A percentile compares a stretch with the other conserved stretches of the same genome.
Evolutionary conservation across 2,113 vertebrate species (phyloP).

Genomic region (Pica pica): DNA sequence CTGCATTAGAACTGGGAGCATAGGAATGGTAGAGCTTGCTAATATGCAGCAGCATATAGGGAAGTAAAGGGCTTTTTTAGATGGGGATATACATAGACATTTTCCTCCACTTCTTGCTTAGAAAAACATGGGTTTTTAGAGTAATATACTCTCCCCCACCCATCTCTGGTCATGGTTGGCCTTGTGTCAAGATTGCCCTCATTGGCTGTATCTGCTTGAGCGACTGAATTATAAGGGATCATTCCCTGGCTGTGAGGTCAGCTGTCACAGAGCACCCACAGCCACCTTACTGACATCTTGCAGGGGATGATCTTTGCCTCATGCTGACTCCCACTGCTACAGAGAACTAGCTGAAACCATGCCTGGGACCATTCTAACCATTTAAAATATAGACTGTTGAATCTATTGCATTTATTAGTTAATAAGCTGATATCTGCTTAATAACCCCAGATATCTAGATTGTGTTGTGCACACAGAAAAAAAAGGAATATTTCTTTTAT

Average conservation of each 20-base stretch:
- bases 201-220: neutral
- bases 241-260: neutral
- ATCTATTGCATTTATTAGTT: neutral
- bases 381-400: neutral
- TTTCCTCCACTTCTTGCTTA: neutral
- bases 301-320: neutral
- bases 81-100: neutral
- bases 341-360: neutral
- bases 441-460: neutral
- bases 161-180: neutral
- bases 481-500: neutral
- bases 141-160: neutral
- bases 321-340: neutral
- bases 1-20: neutral
- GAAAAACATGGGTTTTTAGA: neutral
- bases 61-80: neutral
- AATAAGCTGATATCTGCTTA: neutral
- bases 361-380: neutral
- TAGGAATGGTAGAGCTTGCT: neutral
- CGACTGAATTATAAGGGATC: neutral
- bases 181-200: neutral
- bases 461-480: neutral
- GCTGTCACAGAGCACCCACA: neutral
- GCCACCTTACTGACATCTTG: neutral
- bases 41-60: neutral